Evolutionary conservation across 2,113 vertebrate species (phyloP).

Genomic region (Triplophysa tibetana): DNA sequence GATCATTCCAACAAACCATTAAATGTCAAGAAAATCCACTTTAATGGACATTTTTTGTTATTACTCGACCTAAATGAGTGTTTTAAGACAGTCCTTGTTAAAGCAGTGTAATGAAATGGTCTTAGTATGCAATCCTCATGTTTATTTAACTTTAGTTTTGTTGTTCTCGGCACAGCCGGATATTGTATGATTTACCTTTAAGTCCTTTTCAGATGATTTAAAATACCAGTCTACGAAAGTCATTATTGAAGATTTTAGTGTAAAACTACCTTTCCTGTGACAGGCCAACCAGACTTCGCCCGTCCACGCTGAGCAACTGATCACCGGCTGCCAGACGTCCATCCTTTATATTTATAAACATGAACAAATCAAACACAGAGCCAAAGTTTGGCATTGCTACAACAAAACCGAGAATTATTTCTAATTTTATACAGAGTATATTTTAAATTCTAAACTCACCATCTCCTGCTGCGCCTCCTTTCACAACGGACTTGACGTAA

Average conservation of each 20-base stretch:
- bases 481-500: conserved; percentile 98
- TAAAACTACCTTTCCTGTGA: conserved; percentile 92
- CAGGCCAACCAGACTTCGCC: conserved; percentile 92
- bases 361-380: conserved; percentile 5
- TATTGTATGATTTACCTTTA: conserved; percentile 31
- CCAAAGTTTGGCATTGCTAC: background rate
- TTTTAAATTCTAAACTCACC: conserved; percentile 69
- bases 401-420: too few relatives aligned
- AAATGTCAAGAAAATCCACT: conserved; percentile 5
- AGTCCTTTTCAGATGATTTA: conserved; percentile 10
- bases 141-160: conserved; percentile 4
- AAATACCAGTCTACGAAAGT: background rate
- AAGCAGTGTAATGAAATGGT: conserved; percentile 5
- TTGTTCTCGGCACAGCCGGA: conserved; percentile 20
- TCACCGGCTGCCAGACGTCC: conserved; percentile 94
- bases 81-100: background rate
- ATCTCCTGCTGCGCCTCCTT: conserved; percentile 95
- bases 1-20: background rate
- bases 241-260: conserved; percentile 12
- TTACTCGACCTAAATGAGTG: background rate
- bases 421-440: too few relatives aligned
- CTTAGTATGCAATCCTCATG: conserved; percentile 5
- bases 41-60: background rate
- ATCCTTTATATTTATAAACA: conserved; percentile 73
- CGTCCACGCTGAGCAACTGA: conserved; percentile 94